Evolutionary conservation across 2,797 vertebrate genomes (phyloP).

Genomic region (Anabacerthia variegaticeps): DNA sequence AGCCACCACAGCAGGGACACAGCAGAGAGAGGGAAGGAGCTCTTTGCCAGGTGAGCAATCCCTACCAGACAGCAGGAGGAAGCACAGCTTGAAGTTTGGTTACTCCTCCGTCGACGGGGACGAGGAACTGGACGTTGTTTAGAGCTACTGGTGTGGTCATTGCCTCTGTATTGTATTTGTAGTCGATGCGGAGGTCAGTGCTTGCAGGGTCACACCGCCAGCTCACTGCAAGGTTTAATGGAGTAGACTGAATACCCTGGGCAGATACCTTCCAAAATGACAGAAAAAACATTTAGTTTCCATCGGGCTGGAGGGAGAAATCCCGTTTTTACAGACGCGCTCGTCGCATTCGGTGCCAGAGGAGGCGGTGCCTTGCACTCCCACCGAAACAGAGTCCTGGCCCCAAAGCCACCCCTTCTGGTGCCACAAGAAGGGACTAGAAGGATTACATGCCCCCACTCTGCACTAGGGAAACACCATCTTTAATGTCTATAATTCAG

Average conservation of each 20-base stretch:
- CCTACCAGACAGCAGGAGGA: slow-evolving; percentile 93
- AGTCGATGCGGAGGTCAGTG: slow-evolving; percentile 96
- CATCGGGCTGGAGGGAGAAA: background rate
- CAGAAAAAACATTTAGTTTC: slow-evolving; percentile 68
- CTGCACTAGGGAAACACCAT: background rate
- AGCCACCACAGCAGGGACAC: background rate
- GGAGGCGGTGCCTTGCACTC: background rate
- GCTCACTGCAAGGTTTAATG: slow-evolving; percentile 93
- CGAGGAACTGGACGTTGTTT: slow-evolving; percentile 92
- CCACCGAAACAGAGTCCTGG: background rate
- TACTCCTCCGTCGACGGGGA: slow-evolving; percentile 90
- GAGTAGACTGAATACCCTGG: slow-evolving; percentile 94
- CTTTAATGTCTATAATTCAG: background rate
- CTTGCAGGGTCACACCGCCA: slow-evolving; percentile 90
- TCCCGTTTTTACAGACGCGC: background rate
- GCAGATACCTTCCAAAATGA: slow-evolving; percentile 86
- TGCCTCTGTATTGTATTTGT: slow-evolving; percentile 94
- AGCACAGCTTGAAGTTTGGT: slow-evolving; percentile 93
- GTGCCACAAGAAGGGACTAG: background rate
- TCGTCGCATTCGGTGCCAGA: background rate
- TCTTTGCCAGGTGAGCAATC: background rate
- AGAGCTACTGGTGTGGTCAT: slow-evolving; percentile 90
- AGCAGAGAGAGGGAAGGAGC: background rate
- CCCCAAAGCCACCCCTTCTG: background rate
- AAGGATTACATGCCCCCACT: background rate